Conservation (phyloP, 2,888 invertebrate species). For the Bibio marci region DNA sequence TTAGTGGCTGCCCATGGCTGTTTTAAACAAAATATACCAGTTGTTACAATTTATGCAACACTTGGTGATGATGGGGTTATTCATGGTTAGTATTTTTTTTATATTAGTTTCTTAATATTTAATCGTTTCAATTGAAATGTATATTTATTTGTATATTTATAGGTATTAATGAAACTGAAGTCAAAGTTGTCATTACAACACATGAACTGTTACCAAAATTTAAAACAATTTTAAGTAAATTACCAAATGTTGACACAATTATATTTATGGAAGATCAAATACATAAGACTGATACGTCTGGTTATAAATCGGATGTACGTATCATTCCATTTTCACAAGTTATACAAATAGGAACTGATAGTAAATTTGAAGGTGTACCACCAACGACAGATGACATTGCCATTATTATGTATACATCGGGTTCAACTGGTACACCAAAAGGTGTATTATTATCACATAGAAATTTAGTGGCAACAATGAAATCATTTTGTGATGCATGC, state of each 20-base stretch:
- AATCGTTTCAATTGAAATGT: too few species aligned
- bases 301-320: slow-evolving; percentile 53
- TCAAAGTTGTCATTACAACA: slow-evolving; percentile 81
- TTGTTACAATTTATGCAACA: slow-evolving; percentile 95
- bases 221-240: slow-evolving; percentile 51
- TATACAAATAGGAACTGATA: slow-evolving; percentile 36
- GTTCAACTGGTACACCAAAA: slow-evolving; percentile 90
- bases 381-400: slow-evolving; percentile 67
- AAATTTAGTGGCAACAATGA: slow-evolving; percentile 65
- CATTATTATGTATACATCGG: slow-evolving; percentile 98
- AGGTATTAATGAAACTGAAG: slow-evolving; percentile 86
- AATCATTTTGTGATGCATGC: slow-evolving; percentile 64
- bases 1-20: slow-evolving; percentile 91
- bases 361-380: slow-evolving; percentile 35
- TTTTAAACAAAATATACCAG: slow-evolving; percentile 86
- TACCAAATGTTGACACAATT: slow-evolving; percentile 59
- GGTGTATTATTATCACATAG: slow-evolving; percentile 70
- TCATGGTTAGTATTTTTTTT: slow-evolving; percentile 42
- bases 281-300: slow-evolving; percentile 46
- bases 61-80: slow-evolving; percentile 92
- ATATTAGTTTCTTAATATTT: background rate
- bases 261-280: slow-evolving; percentile 83
- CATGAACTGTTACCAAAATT: slow-evolving; percentile 86
- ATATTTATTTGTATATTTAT: background rate
- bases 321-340: slow-evolving; percentile 61